phyloP scores from a whole-genome alignment of 1,140 invertebrate species.

The Arctopsyche grandis region DNA sequence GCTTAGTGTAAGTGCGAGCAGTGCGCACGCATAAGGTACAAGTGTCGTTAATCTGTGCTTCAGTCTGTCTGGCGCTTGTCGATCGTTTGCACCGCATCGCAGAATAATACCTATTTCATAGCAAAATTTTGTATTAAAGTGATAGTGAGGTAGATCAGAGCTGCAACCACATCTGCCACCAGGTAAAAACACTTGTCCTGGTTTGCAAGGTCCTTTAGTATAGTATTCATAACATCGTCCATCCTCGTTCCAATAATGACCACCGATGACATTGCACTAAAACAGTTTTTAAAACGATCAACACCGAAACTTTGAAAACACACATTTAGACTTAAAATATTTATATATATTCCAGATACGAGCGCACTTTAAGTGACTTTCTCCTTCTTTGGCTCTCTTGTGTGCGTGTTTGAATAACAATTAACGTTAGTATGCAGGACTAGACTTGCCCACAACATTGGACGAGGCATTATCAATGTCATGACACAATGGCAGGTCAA shows the following conservation, averaged over 20 bases:
- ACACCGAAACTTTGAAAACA: not conserved
- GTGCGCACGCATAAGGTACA: no score
- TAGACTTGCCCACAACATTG: not conserved
- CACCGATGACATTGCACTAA: slow-evolving; percentile 60
- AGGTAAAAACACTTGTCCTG: slow-evolving; percentile 79
- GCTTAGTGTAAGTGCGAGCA: no score
- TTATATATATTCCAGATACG: not conserved
- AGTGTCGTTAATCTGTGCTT: no score
- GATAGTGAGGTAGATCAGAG: slow-evolving; percentile 75
- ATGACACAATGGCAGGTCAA: slow-evolving; percentile 15
- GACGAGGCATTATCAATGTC: slow-evolving; percentile 20
- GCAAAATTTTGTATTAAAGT: slow-evolving; percentile 73
- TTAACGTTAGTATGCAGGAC: slow-evolving; percentile 11
- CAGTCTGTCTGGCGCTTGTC: no score
- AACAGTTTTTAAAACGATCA: not conserved
- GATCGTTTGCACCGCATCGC: no score
- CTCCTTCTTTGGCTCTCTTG: not conserved
- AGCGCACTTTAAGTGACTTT: not conserved
- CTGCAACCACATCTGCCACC: slow-evolving; percentile 78
- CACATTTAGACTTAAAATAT: not conserved
- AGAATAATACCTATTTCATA: slow-evolving; percentile 76
- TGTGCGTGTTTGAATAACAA: slow-evolving; percentile 21
- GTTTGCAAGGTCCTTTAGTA: slow-evolving; percentile 78
- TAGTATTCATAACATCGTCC: slow-evolving; percentile 81
- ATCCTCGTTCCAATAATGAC: slow-evolving; percentile 65